A percentile compares a stretch with the other conserved stretches of the same genome.
These are phyloP conservation scores for Poeciliopsis presidionis DNA, from an alignment of 2,797 vertebrate genomes.

Conservation along the genomic window DNA sequence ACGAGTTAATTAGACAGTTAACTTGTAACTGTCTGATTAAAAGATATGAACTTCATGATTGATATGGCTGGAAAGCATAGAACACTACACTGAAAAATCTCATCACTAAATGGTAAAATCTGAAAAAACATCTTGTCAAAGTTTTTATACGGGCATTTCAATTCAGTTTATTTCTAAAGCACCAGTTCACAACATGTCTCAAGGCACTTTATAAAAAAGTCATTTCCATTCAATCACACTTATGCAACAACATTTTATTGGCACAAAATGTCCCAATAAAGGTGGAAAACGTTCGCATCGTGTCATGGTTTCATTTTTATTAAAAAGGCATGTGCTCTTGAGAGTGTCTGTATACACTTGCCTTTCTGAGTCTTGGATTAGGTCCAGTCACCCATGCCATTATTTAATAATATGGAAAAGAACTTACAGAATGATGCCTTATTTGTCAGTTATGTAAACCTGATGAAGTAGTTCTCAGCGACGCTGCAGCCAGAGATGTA, in stretches of 20 bases:
- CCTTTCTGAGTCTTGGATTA: slow-evolving; percentile 5
- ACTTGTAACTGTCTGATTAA: too few relatives aligned
- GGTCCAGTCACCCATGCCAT: background rate
- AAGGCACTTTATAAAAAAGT: too few relatives aligned
- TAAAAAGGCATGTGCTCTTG: background rate
- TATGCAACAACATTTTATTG: background rate
- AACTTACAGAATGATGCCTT: slow-evolving; percentile 13
- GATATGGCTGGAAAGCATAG: too few relatives aligned
- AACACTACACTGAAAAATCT: too few relatives aligned
- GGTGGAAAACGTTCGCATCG: background rate
- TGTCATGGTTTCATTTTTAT: background rate
- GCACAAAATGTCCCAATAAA: background rate
- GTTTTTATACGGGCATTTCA: too few relatives aligned
- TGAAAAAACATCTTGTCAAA: too few relatives aligned
- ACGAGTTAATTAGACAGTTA: background rate
- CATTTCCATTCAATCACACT: background rate
- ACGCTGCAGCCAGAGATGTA: slow-evolving; percentile 47
- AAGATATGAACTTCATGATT: too few relatives aligned
- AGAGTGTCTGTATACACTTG: background rate
- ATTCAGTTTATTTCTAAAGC: too few relatives aligned
- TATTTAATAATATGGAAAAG: slow-evolving; percentile 21
- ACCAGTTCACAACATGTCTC: too few relatives aligned
- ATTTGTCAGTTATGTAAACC: slow-evolving; percentile 51
- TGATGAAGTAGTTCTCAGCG: slow-evolving; percentile 49
- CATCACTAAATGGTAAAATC: too few relatives aligned